Conservation (phyloP, 2,113 vertebrate genomes). For the Toxotes chatareus region DNA sequence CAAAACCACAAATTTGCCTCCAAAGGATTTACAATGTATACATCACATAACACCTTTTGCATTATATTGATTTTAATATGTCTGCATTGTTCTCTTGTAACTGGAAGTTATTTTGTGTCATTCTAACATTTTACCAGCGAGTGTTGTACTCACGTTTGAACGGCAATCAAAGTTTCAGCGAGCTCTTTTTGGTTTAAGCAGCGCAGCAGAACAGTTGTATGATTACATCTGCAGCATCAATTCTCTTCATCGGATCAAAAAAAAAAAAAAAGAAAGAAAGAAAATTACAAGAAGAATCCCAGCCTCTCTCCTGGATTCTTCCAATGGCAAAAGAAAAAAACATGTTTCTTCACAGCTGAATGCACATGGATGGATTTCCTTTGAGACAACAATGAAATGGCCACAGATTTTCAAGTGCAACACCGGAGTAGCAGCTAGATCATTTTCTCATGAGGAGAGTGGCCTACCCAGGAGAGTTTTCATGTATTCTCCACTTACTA, state of each 20-base stretch:
- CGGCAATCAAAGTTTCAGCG: not conserved
- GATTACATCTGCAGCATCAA: constrained; percentile 29
- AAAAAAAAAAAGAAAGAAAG: not conserved
- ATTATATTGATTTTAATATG: not conserved
- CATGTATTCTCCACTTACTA: not conserved
- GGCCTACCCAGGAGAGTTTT: constrained; percentile 32
- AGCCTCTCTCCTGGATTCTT: constrained; percentile 5
- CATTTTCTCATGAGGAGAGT: constrained; percentile 41
- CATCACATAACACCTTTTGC: not conserved
- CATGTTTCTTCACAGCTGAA: constrained; percentile 28
- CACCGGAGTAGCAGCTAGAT: constrained; percentile 21
- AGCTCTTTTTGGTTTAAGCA: constrained; percentile 16
- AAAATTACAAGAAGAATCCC: constrained; percentile 18
- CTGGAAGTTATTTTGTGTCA: not conserved
- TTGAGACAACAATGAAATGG: constrained; percentile 31
- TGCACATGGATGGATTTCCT: constrained; percentile 26
- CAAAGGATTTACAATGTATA: not conserved
- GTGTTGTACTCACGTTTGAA: not conserved
- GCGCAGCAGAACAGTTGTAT: constrained; percentile 22
- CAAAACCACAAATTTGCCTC: no score
- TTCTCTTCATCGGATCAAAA: constrained; percentile 35
- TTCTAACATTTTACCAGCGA: not conserved
- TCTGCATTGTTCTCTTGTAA: not conserved
- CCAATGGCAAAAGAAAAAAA: not conserved
- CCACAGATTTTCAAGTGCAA: constrained; percentile 21